These are phyloP conservation scores for Orientallactaga bullata DNA, from an alignment of 2,113 vertebrate species.

Conservation along the genomic window DNA sequence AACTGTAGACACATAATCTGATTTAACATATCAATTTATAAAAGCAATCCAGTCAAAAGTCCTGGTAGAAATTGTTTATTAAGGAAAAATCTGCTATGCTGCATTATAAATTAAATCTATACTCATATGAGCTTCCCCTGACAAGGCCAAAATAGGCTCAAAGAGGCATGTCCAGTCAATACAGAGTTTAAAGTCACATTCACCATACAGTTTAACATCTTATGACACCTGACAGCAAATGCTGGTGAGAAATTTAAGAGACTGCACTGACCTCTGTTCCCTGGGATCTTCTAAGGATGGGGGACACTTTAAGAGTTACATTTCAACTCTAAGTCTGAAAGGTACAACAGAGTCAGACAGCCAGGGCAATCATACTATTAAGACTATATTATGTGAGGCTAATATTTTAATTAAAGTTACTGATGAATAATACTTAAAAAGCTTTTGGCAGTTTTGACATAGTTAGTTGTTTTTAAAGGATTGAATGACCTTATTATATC, in stretches of 20 bases:
- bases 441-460: not conserved
- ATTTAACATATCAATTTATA: not conserved
- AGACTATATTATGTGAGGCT: not conserved
- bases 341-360: not conserved
- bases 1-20: not conserved
- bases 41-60: not conserved
- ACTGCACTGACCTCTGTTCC: slow-evolving; percentile 21
- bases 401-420: slow-evolving; percentile 19
- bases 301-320: not conserved
- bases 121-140: slow-evolving; percentile 60
- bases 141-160: slow-evolving; percentile 74
- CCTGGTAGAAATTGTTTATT: not conserved
- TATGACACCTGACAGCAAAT: slow-evolving; percentile 60
- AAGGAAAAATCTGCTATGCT: not conserved
- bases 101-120: slow-evolving; percentile 16
- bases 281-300: not conserved
- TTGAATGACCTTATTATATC: not conserved
- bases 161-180: slow-evolving; percentile 62
- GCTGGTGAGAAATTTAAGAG: not conserved
- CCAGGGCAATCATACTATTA: not conserved
- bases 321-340: not conserved
- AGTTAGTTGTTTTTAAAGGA: not conserved
- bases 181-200: slow-evolving; percentile 68
- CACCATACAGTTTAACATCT: slow-evolving; percentile 41
- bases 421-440: not conserved